Evolutionary conservation across 1,140 invertebrate species (phyloP), one percentile per base, ranked within the genome.

Genomic region (Drosophila sulfurigaster): DNA sequence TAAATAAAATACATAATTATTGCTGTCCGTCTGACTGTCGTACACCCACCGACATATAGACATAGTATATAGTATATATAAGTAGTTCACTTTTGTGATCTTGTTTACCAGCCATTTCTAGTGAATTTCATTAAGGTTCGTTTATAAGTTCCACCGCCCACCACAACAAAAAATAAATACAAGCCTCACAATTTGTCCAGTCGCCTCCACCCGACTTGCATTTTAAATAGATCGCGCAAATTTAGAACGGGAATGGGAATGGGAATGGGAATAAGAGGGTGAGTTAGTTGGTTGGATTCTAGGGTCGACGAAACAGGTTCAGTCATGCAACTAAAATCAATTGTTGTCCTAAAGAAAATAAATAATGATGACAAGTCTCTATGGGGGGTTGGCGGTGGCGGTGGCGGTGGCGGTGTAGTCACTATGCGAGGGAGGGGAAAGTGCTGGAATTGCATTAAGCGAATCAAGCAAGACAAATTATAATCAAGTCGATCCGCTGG

Each of bases 1-100:
- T 73, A 67, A 52, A 73, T 59, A 43, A 67, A 45, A 62, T 69
- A 32, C 65, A 74, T 69, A 74, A 74, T 74, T 74, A 74, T 56
- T 65, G 38, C 46, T 16, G 30, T 1, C 16, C 1, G 15, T 28
- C 46, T 30, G 30, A 3, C 16, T 3, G 8, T 28, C 20, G 13
- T 59, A 56, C 51, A 65, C 41, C 38, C 25, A 41, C 20, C 11
- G 5, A 49, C 13, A 30, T 13, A 32, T 15, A 5, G 20, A 3
- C 20, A 25, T 25, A 25, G 20, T 25, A 25, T 25, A 25, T 20
- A 20, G 11, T 20, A 57, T 58, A 59, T 28, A 62, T 70, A 63
- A 54, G 49, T 62, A 28, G 59, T 49, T 70, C 13, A 70, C 72
- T 75, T 75, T 75, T 70, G 66, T 75, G 66, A 75, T 63, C 72